Conservation (phyloP, 2,113 vertebrate genomes). For the Octodon degus region DNA sequence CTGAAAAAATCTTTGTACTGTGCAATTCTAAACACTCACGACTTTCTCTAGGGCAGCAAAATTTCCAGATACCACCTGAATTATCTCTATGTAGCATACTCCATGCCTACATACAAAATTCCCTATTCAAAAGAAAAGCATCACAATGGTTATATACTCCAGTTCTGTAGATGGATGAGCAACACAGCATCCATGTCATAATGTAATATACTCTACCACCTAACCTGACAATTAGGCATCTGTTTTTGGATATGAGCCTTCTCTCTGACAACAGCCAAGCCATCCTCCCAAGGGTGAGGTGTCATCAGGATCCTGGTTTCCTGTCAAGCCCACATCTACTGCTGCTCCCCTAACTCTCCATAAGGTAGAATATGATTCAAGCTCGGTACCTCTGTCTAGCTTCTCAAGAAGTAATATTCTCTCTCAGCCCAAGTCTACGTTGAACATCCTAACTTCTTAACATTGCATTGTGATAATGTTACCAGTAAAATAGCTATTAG, state of each 20-base stretch:
- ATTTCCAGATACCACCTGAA: slow-evolving; percentile 27
- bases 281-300: background rate
- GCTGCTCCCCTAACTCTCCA: background rate
- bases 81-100: background rate
- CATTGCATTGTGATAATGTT: slow-evolving; percentile 20
- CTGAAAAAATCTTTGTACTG: slow-evolving; percentile 29
- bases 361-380: background rate
- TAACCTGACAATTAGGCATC: background rate
- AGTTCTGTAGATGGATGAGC: background rate
- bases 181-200: background rate
- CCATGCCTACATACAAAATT: slow-evolving; percentile 36
- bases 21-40: slow-evolving; percentile 23
- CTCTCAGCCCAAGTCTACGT: background rate
- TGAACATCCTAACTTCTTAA: background rate
- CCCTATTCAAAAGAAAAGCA: slow-evolving; percentile 1
- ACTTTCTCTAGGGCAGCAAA: slow-evolving; percentile 29
- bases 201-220: background rate
- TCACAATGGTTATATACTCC: background rate
- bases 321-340: background rate
- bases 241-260: slow-evolving; percentile 22
- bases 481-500: background rate
- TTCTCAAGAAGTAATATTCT: background rate
- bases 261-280: background rate
- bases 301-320: background rate
- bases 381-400: background rate